These are phyloP conservation scores for Acholoe squamosa DNA, from an alignment of 2,888 invertebrate genomes.

Conservation along the genomic window DNA sequence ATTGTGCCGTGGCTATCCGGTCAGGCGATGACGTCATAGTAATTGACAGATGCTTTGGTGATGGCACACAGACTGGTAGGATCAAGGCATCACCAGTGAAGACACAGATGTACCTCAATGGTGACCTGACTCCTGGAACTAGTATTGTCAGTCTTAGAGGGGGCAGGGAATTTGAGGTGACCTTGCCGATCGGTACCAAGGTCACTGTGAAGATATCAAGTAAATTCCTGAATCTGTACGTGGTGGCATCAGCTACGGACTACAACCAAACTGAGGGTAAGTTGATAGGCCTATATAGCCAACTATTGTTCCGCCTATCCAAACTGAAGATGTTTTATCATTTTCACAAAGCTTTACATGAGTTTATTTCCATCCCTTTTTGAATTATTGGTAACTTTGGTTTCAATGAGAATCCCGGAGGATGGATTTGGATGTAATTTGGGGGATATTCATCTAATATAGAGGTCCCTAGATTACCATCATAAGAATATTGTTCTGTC, in stretches of 20 bases:
- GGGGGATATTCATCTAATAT: too few species aligned
- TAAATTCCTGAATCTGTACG: constrained; percentile 73
- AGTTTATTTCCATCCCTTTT: too few species aligned
- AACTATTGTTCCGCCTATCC: too few species aligned
- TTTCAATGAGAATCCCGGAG: too few species aligned
- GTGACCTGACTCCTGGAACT: constrained; percentile 69
- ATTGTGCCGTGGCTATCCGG: constrained; percentile 71
- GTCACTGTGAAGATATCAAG: constrained; percentile 67
- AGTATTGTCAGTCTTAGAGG: constrained; percentile 21
- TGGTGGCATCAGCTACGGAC: constrained; percentile 74
- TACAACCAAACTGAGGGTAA: constrained; percentile 73
- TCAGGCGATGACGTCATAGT: constrained; percentile 72
- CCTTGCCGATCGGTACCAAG: constrained; percentile 68
- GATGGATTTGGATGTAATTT: too few species aligned
- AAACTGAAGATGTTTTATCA: too few species aligned
- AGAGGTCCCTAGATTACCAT: too few species aligned
- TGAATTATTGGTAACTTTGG: too few species aligned
- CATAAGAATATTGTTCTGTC: too few species aligned
- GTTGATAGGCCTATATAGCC: not conserved
- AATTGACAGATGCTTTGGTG: constrained; percentile 67
- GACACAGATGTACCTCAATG: constrained; percentile 68
- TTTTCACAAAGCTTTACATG: too few species aligned
- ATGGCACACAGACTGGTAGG: not conserved
- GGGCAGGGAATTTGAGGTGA: not conserved
- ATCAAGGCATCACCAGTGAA: not conserved